These are phyloP conservation scores for Parotocinclus haroldoi DNA, from an alignment of 2,797 vertebrate genomes.

Conservation along the genomic window DNA sequence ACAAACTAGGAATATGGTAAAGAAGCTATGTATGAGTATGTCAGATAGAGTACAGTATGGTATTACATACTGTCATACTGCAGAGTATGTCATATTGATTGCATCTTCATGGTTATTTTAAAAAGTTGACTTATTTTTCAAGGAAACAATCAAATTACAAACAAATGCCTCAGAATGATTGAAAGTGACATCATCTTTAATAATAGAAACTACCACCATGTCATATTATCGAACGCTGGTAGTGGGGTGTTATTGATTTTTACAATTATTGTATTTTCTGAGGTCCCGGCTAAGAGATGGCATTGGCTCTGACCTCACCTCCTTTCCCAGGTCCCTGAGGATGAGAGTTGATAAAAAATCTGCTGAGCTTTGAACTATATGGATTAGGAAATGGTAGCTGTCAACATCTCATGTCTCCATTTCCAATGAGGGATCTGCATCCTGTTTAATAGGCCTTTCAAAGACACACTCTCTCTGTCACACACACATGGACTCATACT, in stretches of 20 bases:
- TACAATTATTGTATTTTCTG: conserved; percentile 53
- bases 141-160: conserved; percentile 39
- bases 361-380: conserved; percentile 54
- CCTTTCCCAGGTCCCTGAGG: conserved; percentile 33
- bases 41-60: too few relatives aligned
- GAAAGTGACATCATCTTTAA: conserved; percentile 49
- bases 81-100: too few relatives aligned
- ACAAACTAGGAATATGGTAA: conserved; percentile 1
- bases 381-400: conserved; percentile 52
- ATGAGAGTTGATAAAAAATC: conserved; percentile 54
- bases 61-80: too few relatives aligned
- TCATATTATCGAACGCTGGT: conserved; percentile 40
- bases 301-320: conserved; percentile 33
- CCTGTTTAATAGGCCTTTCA: conserved; percentile 45
- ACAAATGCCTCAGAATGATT: conserved; percentile 41
- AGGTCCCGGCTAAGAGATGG: conserved; percentile 40
- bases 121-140: conserved; percentile 23
- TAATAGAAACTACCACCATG: conserved; percentile 43
- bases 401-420: conserved; percentile 55
- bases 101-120: neutral
- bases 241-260: conserved; percentile 52
- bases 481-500: conserved; percentile 26
- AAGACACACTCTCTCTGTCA: conserved; percentile 19
- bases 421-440: conserved; percentile 48
- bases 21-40: too few relatives aligned